Evolutionary conservation across 2,797 vertebrate genomes (phyloP).

Genomic region (Arremon brunneinucha): DNA sequence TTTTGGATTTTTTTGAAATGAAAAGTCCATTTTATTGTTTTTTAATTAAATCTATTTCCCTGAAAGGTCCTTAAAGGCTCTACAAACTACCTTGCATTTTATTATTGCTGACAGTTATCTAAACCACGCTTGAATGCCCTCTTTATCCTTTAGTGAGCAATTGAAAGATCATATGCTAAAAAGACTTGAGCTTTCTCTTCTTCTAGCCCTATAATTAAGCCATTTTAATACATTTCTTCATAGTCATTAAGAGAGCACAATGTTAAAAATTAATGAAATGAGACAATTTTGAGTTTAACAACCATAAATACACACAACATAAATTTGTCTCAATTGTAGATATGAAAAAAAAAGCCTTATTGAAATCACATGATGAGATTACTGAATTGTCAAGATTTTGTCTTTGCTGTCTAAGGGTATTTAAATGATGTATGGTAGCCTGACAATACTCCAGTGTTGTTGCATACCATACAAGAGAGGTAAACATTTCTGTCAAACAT

Average conservation of each 20-base stretch:
- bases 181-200: slow-evolving; percentile 71
- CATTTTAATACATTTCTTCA: slow-evolving; percentile 71
- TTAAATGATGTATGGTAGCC: slow-evolving; percentile 44
- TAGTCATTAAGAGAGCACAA: slow-evolving; percentile 68
- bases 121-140: slow-evolving; percentile 77
- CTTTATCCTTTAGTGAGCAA: slow-evolving; percentile 78
- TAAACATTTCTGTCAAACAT: slow-evolving; percentile 45
- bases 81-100: slow-evolving; percentile 72
- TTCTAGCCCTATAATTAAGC: slow-evolving; percentile 77
- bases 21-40: slow-evolving; percentile 73
- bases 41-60: slow-evolving; percentile 77
- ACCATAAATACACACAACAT: slow-evolving; percentile 67
- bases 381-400: slow-evolving; percentile 27
- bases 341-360: slow-evolving; percentile 54
- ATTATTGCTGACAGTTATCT: slow-evolving; percentile 76
- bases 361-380: slow-evolving; percentile 57
- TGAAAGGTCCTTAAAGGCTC: slow-evolving; percentile 69
- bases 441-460: slow-evolving; percentile 33
- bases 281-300: slow-evolving; percentile 75
- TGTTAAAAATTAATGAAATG: slow-evolving; percentile 74
- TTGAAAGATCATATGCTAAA: slow-evolving; percentile 77
- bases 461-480: neutral
- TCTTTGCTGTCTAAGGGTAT: slow-evolving; percentile 40
- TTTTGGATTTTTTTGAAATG: slow-evolving; percentile 70
- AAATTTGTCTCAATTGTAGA: slow-evolving; percentile 61